Evolutionary conservation across 2,113 vertebrate species (phyloP).

Genomic region (Pterocles burchelli): DNA sequence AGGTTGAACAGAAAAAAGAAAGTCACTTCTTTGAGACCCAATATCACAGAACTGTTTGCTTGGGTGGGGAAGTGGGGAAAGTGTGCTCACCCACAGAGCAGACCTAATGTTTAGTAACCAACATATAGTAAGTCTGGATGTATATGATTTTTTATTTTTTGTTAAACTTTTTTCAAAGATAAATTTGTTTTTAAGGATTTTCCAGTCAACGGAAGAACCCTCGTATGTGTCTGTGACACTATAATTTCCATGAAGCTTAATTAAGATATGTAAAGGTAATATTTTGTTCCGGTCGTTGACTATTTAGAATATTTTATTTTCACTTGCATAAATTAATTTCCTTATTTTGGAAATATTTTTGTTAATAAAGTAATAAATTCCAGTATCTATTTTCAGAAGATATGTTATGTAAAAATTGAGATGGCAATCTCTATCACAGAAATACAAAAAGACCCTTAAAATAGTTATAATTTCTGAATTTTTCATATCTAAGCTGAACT

Average conservation of each 20-base stretch:
- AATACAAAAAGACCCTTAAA: not conserved
- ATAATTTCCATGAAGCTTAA: not conserved
- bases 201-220: not conserved
- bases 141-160: not conserved
- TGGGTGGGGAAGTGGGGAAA: fast-evolving
- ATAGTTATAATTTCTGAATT: not conserved
- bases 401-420: not conserved
- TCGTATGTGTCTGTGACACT: not conserved
- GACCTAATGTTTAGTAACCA: not conserved
- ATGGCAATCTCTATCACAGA: not conserved
- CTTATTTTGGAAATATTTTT: not conserved
- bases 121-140: not conserved
- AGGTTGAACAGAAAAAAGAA: not conserved
- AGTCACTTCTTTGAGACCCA: not conserved
- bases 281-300: not conserved
- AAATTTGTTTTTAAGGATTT: not conserved
- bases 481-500: not conserved
- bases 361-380: not conserved
- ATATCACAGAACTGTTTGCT: not conserved
- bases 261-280: not conserved
- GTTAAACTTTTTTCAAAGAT: not conserved
- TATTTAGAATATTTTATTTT: not conserved
- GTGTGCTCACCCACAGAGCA: not conserved
- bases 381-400: not conserved
- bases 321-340: not conserved